Percentiles rank a stretch among this genome's conserved stretches.
Evolutionary conservation across 92 coral and sea anemone genomes (phyloP).

Genomic region (Epizoanthus rinbou): DNA sequence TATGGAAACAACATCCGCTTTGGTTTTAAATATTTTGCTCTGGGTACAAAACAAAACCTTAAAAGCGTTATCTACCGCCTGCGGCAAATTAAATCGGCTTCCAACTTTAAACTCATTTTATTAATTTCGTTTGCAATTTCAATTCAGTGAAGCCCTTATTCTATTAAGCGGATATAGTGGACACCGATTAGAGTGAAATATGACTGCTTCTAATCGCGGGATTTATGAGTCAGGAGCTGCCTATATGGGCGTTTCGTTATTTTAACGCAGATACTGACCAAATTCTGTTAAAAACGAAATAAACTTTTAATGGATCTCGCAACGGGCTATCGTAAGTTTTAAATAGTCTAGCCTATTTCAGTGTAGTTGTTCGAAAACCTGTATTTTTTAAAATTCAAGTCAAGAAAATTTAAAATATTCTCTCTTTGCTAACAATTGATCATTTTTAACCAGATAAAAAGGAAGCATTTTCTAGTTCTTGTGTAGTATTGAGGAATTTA

Average conservation of each 20-base stretch:
- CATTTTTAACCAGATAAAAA: too few species aligned
- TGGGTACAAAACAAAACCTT: not conserved
- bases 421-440: too few species aligned
- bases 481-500: too few species aligned
- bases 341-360: not conserved
- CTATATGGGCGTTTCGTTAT: not conserved
- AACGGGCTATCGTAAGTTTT: not conserved
- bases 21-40: not conserved
- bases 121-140: not conserved
- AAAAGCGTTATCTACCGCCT: not conserved
- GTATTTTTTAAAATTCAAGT: too few species aligned
- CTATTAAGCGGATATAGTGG: conserved; percentile 1
- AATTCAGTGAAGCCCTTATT: not conserved
- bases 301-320: not conserved
- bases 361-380: too few species aligned
- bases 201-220: conserved; percentile 2
- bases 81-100: not conserved
- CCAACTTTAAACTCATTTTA: not conserved
- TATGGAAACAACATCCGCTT: too few species aligned
- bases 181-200: not conserved
- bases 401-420: too few species aligned
- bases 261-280: not conserved
- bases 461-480: too few species aligned
- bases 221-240: conserved; percentile 4
- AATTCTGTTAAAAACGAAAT: not conserved